Evolutionary conservation across 2,888 invertebrate species (phyloP), one percentile per base, ranked within the genome.

Genomic region (Drosophila pseudotalamancana): DNA sequence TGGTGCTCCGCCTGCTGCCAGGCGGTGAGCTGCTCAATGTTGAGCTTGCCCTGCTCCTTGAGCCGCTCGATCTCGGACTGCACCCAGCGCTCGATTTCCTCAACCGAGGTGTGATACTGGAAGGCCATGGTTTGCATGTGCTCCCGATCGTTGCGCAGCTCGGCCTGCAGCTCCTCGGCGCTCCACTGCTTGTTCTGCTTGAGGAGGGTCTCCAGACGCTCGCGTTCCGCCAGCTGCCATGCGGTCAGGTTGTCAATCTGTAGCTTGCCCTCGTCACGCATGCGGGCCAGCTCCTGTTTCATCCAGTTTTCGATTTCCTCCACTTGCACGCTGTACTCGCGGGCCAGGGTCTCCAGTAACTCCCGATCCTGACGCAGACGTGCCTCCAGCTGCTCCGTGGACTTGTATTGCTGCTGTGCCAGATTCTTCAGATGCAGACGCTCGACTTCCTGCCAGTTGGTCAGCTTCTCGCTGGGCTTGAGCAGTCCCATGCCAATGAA

Each of bases 71-170:
- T 77, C 50, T 91, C 91, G 11, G 83, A 70, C 35, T 89, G 88
- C 4, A 90, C 81, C 91, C 91, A 91, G 25, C 89, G 87, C n/a
- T 91, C 90, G 31, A 91, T 90, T 55, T 90, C 90, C 64, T 90
- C 90, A 0, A 90, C 89, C 0, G 90, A 89, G 0, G 89, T 89
- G 54, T 91, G 90, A 43, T 91, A 89, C 50, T 90, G 90, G 76
- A 89, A 88, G 29, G 90, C 90, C 61, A 90, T 88, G 1, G 87
- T 87, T 49, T 90, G 89, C 80, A 91, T 83, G 37, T 90, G 89
- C 4, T 89, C 87, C 3, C 90, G 87, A 76, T 91, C 90, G 14
- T 89, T 85, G 18, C 76, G 81, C 16, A 91, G 69, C 11, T 85
- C 82, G 2, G 79, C 69, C 29, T 88, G 87, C 11, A 91, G 67